Evolutionary conservation across 1,140 invertebrate genomes (phyloP), one percentile per base, ranked within the genome.

Genomic region (Drosophila eugracilis): DNA sequence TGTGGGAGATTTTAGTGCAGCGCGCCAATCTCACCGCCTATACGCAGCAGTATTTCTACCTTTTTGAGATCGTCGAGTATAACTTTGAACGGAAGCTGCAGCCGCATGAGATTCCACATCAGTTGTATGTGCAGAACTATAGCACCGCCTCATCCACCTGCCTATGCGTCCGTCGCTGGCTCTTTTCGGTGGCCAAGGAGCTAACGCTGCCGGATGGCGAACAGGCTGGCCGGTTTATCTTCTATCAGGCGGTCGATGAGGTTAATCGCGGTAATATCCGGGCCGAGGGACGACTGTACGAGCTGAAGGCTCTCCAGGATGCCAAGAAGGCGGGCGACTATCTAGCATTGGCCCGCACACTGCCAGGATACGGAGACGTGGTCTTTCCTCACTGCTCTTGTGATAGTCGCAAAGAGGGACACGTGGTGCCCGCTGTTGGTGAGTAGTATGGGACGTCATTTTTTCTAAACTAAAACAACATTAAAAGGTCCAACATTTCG

Each of bases 41-140:
- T 62, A 95, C 96, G 44, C 95, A 97, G 30, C 95, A 96, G 89
- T 98, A 97, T 93, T 99, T 99, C 94, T 98, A 98, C 88, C 93
- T 99, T 24, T 99, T 99, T 93, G 98, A 99, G 94, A 99, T 99
- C 80, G 97, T 99, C 44, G 98, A 99, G 90, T 98, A 98, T 90
- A 97, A 97, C 92, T 98, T 98, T 92, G 98, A 99, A 92, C 94
- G 99, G 49, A 99, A 99, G 92, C 92, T 99, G 45, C 96, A 97
- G 78, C 95, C 96, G 1, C 95, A 96, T 89, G 99, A 99, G 93
- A 97, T 98, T 72, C 98, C 98, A 0, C 98, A 99, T 92, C 97
- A 98, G 81, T 93, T 99, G 45, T 99, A 99, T 92, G 98, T 99
- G 75, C 98, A 99, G 93, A 99, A 99, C 92, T 99, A 99, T 90